Conservation (phyloP, 2,888 invertebrate species). For the Leptura quadrifasciata region DNA sequence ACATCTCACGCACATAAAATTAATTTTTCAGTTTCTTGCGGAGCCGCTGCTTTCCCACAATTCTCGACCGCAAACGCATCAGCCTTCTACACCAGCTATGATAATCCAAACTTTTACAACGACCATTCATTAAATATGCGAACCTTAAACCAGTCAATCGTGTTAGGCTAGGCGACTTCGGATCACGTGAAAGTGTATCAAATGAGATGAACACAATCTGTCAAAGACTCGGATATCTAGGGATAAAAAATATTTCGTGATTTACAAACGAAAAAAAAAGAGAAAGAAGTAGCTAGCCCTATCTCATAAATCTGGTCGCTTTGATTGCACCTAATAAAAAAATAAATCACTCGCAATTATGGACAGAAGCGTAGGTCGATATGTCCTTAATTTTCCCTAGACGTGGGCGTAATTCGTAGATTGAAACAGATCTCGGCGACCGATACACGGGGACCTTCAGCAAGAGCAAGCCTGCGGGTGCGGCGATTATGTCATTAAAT, state of each 20-base stretch:
- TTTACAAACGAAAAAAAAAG: background rate
- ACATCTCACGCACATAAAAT: no score
- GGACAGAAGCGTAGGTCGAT: slow-evolving; percentile 21
- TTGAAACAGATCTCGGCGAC: slow-evolving; percentile 35
- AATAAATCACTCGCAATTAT: slow-evolving; percentile 36
- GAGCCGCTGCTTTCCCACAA: no score
- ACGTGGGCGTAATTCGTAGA: slow-evolving; percentile 39
- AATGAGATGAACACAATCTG: no score
- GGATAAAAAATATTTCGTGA: background rate
- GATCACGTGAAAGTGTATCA: no score
- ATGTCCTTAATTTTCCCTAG: slow-evolving; percentile 32
- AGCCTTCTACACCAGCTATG: no score
- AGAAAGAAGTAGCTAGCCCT: background rate
- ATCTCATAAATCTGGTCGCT: background rate
- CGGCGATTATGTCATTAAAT: background rate
- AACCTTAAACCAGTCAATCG: no score
- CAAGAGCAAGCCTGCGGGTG: background rate
- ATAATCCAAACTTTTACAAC: no score
- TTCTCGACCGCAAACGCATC: no score
- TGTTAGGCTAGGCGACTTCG: no score
- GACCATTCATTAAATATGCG: no score
- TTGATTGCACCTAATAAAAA: slow-evolving; percentile 1
- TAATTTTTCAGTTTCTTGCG: no score
- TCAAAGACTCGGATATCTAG: no score
- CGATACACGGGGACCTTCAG: slow-evolving; percentile 19